These are phyloP conservation scores for Cacoxenus indagator DNA, from an alignment of 2,888 invertebrate species.

Conservation along the genomic window DNA sequence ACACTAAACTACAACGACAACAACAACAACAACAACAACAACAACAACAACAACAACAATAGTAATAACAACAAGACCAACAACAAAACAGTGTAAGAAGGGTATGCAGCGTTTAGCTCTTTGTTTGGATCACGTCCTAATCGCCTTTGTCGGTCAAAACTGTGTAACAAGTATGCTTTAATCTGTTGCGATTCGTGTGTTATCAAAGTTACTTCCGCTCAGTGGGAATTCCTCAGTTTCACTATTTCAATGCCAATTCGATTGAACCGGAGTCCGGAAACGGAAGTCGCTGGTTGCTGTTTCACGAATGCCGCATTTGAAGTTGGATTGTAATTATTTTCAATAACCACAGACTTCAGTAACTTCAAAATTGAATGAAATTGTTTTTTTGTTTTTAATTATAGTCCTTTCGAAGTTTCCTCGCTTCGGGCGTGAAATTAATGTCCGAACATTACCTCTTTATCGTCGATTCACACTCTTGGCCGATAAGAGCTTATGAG, in stretches of 20 bases:
- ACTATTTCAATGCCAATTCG: conserved; percentile 42
- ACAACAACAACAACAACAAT: not conserved
- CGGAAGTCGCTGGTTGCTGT: conserved; percentile 53
- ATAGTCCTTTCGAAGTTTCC: too few relatives aligned
- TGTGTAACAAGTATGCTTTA: not conserved
- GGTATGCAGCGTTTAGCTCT: not conserved
- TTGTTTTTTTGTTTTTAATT: too few relatives aligned
- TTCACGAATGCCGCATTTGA: too few relatives aligned
- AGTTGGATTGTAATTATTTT: too few relatives aligned
- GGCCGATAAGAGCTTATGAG: too few relatives aligned
- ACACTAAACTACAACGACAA: conserved; percentile 44
- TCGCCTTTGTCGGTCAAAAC: not conserved
- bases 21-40: conserved; percentile 27
- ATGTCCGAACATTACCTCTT: too few relatives aligned
- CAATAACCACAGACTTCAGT: too few relatives aligned
- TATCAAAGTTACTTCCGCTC: conserved; percentile 31
- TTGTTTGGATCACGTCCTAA: conserved; percentile 8
- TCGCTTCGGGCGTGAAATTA: too few relatives aligned
- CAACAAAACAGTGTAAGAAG: not conserved
- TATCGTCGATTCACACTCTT: too few relatives aligned
- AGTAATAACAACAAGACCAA: too few relatives aligned
- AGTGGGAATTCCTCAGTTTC: conserved; percentile 35
- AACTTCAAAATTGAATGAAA: too few relatives aligned
- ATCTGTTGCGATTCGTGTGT: not conserved
- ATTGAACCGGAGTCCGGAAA: too few relatives aligned